A percentile compares a stretch with the other conserved stretches of the same genome.
Evolutionary conservation across 2,888 invertebrate species (phyloP).

Genomic region (Cyclophora punctaria): DNA sequence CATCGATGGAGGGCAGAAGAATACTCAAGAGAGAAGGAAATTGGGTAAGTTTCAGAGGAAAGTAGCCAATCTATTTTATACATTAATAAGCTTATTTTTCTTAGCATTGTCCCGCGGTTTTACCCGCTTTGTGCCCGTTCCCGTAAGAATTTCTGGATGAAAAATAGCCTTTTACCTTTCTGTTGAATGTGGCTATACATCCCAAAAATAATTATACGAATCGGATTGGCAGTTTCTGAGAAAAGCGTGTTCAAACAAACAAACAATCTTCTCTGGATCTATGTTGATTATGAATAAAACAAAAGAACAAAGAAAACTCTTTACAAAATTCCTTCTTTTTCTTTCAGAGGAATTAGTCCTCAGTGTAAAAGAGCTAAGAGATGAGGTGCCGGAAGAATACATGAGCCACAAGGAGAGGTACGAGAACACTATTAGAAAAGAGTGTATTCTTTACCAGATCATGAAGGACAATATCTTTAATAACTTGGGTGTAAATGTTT

Average conservation of each 20-base stretch:
- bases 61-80: no score
- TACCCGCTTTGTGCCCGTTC: no score
- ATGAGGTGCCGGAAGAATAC: conserved; percentile 82
- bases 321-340: conserved; percentile 6
- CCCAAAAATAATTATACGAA: neutral
- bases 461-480: conserved; percentile 26
- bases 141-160: no score
- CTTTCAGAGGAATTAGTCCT: conserved; percentile 39
- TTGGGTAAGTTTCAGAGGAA: conserved; percentile 28
- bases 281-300: no score
- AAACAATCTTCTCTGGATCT: no score
- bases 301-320: no score
- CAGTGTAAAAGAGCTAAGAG: conserved; percentile 46
- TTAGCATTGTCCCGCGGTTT: no score
- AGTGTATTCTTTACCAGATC: conserved; percentile 77
- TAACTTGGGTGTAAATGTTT: conserved; percentile 27
- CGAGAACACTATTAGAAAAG: conserved; percentile 81
- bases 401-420: conserved; percentile 88
- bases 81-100: no score
- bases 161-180: no score
- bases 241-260: no score
- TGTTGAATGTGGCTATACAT: no score
- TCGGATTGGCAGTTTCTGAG: neutral
- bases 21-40: conserved; percentile 77
- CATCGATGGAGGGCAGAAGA: conserved; percentile 81